Conservation (phyloP, 2,797 vertebrate genomes). For the Spondyliosoma cantharus region DNA sequence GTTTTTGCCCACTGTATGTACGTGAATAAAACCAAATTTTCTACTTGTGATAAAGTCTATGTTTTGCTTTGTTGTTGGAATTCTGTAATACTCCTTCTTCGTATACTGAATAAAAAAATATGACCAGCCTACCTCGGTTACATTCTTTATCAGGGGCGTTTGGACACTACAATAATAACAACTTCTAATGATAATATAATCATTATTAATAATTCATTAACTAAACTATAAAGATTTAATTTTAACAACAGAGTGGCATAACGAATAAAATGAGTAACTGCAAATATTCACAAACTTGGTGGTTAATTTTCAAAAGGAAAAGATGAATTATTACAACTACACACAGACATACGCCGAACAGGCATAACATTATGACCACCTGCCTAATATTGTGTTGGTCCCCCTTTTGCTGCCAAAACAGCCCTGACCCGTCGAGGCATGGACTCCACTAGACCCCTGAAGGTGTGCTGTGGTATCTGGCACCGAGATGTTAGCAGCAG, state of each 20-base stretch:
- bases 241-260: not conserved
- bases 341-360: not conserved
- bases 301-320: not conserved
- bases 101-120: slow-evolving; percentile 60
- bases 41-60: slow-evolving; percentile 69
- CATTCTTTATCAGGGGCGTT: slow-evolving; percentile 6
- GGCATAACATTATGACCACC: too few species aligned
- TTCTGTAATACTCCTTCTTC: slow-evolving; percentile 67
- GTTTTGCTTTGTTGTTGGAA: slow-evolving; percentile 73
- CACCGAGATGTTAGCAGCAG: too few species aligned
- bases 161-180: not conserved
- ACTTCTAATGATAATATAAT: not conserved
- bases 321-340: not conserved
- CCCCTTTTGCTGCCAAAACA: too few species aligned
- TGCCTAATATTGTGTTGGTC: too few species aligned
- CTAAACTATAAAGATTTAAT: not conserved
- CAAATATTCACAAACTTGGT: not conserved
- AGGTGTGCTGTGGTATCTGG: too few species aligned
- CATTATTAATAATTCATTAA: not conserved
- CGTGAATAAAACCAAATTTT: slow-evolving; percentile 77
- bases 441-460: too few species aligned
- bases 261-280: not conserved
- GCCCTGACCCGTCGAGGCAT: too few species aligned
- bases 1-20: slow-evolving; percentile 76
- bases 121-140: slow-evolving; percentile 36